Base-by-base conservation (phyloP, 2,113 vertebrate genomes). In the Oreocharis arfaki region DNA sequence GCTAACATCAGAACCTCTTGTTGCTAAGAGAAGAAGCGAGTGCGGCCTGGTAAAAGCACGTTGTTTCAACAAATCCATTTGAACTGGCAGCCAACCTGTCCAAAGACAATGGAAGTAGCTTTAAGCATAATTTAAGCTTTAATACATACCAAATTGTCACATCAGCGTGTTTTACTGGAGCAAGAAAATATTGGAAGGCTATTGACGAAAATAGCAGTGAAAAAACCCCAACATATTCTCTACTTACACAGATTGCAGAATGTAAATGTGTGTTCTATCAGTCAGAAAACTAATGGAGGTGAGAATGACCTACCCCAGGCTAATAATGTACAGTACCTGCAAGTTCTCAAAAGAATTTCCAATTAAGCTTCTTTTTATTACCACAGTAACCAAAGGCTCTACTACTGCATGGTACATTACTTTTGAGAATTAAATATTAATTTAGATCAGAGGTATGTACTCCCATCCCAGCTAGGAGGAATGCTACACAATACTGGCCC, bases 1-100 rank as follows among this genome's bases (percentile, higher is more conserved):
- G 69, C 88, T 95, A 73, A 95, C 33, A 28, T 97, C 95, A 95
- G 84, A 88, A 85, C 32, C 28, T 82, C 80, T 77, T 57, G 90
- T 96, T 97, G 96, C 96, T 97, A 97, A 91, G 97, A 94, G 94
- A 86, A 95, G 63, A 73, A 80, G 49, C 11, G 7, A 80, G 44
- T 12, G 60, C 70, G 93, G 85, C 93, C 76, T 94, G 86, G 74
- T 85, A 78, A 92, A 97, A 96, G 77, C 87, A 92, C 5, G 27
- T 78, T 71, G 71, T 93, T 94, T 94, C 97, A 96, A 95, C 79
- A 75, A 92, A 96, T 67, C 86, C 61, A 67, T 60, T 89, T 87
- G 42, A 95, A 59, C 68, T 74, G 81, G 81, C 84, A 81, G 74
- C 52, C 77, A 89, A 88, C 65, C 75, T 93, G 78, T 57, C 49